Percentiles rank a stretch among this genome's conserved stretches.
Evolutionary conservation across 2,797 vertebrate species (phyloP).

Genomic region (Sebastes steindachneri): DNA sequence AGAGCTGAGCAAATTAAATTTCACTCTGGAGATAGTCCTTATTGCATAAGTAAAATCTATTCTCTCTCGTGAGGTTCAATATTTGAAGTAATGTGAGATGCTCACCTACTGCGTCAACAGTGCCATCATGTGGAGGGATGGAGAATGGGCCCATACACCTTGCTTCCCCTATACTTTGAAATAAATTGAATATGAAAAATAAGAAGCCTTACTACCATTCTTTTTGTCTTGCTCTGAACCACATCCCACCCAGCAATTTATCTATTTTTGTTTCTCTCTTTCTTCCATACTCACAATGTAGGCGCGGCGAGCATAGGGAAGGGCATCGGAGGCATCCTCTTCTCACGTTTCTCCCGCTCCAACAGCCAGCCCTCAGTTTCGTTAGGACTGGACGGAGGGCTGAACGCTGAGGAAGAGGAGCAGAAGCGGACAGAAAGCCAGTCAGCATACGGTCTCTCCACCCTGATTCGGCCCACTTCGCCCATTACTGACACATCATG

Average conservation of each 20-base stretch:
- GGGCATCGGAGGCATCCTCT: conserved; percentile 96
- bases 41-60: neutral
- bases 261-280: neutral
- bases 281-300: conserved; percentile 49
- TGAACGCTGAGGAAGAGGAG: conserved; percentile 86
- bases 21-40: neutral
- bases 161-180: neutral
- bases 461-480: conserved; percentile 82
- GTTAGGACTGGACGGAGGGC: conserved; percentile 80
- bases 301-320: conserved; percentile 97
- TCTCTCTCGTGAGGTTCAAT: neutral
- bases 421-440: conserved; percentile 82
- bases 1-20: neutral
- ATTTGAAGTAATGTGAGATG: neutral
- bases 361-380: conserved; percentile 86
- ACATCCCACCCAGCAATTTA: fast-evolving
- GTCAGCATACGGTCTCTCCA: conserved; percentile 80
- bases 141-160: neutral
- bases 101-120: conserved; percentile 13
- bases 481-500: conserved; percentile 87
- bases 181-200: neutral
- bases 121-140: conserved; percentile 63
- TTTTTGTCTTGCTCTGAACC: neutral
- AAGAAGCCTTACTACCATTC: neutral
- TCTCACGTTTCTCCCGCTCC: conserved; percentile 94